Percentiles rank a stretch among this genome's conserved stretches.
Evolutionary conservation across 2,113 vertebrate genomes (phyloP).

Genomic region (Hippopotamus amphibius): DNA sequence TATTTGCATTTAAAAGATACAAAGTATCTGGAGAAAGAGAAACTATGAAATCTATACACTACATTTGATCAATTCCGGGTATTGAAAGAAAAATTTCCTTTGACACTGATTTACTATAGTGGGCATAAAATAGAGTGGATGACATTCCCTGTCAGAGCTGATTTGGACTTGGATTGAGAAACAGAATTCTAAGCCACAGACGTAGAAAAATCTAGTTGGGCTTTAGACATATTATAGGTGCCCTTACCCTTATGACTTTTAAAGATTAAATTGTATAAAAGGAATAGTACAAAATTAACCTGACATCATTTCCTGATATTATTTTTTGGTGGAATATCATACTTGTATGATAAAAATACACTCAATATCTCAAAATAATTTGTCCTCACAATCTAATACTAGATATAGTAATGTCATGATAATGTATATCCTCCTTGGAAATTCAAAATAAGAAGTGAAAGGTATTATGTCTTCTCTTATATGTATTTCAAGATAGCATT

Average conservation of each 20-base stretch:
- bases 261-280: neutral
- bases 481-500: neutral
- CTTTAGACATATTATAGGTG: neutral
- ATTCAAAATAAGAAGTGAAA: neutral
- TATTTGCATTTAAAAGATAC: constrained; percentile 12
- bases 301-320: neutral
- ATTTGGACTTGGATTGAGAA: neutral
- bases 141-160: constrained; percentile 32
- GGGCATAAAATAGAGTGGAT: neutral
- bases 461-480: neutral
- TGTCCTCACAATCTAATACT: neutral
- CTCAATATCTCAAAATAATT: neutral
- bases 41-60: neutral
- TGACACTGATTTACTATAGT: neutral
- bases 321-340: neutral
- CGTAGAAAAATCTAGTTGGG: neutral
- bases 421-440: neutral
- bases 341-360: neutral
- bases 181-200: neutral
- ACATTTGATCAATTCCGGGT: neutral
- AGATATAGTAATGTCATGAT: neutral
- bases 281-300: constrained; percentile 22
- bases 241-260: neutral
- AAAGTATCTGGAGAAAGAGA: neutral
- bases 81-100: neutral